Evolutionary conservation across 2,888 invertebrate genomes (phyloP).

Genomic region (Pollenia labialis): DNA sequence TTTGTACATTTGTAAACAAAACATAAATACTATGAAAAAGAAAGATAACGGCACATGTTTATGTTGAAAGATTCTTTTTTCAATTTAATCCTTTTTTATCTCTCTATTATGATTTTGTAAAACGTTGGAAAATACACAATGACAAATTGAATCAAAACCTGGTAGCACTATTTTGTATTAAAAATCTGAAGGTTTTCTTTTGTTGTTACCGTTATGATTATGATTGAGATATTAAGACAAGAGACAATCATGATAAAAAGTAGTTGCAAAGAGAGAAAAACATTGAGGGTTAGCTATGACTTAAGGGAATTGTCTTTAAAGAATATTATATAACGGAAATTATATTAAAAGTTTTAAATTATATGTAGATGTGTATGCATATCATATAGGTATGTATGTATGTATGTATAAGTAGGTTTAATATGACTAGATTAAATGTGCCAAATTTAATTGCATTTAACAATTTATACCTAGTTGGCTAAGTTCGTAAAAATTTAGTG

Average conservation of each 20-base stretch:
- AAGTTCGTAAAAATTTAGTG: no score
- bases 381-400: background rate
- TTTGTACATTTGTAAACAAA: conserved; percentile 48
- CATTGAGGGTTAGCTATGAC: conserved; percentile 47
- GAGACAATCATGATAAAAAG: conserved; percentile 17
- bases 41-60: conserved; percentile 41
- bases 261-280: conserved; percentile 26
- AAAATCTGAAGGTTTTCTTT: conserved; percentile 63
- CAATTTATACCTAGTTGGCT: no score
- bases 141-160: background rate
- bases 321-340: conserved; percentile 29
- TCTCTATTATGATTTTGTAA: background rate
- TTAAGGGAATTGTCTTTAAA: conserved; percentile 35
- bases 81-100: background rate
- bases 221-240: conserved; percentile 42
- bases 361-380: background rate
- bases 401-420: background rate
- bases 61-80: background rate
- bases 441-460: no score
- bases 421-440: background rate
- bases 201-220: conserved; percentile 46
- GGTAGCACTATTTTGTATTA: conserved; percentile 35
- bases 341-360: conserved; percentile 33
- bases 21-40: conserved; percentile 25
- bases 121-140: background rate